phyloP scores from a whole-genome alignment of 2,113 vertebrate genomes.

The Xerus inauris region DNA sequence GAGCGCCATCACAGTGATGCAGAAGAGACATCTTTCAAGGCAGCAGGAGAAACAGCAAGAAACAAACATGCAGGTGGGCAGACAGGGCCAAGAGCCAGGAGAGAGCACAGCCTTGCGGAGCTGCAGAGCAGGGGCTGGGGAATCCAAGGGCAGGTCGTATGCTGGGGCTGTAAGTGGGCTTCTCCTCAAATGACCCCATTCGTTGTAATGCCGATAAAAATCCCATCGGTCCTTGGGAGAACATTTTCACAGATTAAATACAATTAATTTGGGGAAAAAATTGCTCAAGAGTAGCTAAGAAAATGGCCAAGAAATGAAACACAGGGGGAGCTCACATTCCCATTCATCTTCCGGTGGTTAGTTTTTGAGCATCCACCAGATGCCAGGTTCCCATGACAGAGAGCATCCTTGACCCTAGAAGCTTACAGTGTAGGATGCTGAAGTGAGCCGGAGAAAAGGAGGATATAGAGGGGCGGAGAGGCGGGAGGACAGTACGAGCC shows the following conservation, averaged over 20 bases:
- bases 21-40: background rate
- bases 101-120: too few species aligned
- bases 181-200: background rate
- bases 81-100: background rate
- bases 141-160: background rate
- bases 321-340: background rate
- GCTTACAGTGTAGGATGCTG: background rate
- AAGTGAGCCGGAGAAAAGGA: background rate
- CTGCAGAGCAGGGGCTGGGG: too few species aligned
- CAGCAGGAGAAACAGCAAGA: background rate
- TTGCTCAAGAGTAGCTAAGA: background rate
- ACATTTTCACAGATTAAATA: slow-evolving; percentile 26
- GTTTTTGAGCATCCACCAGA: background rate
- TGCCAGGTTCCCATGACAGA: background rate
- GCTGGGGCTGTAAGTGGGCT: background rate
- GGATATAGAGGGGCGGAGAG: background rate
- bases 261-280: slow-evolving; percentile 55
- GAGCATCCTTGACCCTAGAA: background rate
- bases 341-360: background rate
- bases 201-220: slow-evolving; percentile 12
- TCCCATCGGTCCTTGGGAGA: background rate
- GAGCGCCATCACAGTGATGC: accelerated
- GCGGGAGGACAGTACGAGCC: background rate
- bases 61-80: too few species aligned
- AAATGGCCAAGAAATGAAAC: background rate